Evolutionary conservation across 2,797 vertebrate species (phyloP), one percentile per base, ranked within the genome.

Genomic region (Sphaeramia orbicularis): DNA sequence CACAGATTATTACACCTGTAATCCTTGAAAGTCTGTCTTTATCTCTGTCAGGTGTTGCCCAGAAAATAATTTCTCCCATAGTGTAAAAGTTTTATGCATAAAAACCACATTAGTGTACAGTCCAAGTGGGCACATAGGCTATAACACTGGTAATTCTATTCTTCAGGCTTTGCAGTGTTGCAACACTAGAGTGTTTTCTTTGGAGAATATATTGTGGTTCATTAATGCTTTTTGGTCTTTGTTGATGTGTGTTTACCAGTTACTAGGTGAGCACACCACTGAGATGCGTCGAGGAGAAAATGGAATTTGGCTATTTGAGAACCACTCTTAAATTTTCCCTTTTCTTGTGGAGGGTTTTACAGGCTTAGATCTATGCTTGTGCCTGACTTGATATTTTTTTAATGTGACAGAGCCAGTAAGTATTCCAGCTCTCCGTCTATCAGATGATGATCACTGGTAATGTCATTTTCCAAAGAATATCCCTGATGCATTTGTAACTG

Each of bases 241-340:
- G 89, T 91, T 92, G 88, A 90, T 81, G 78, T 81, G 85, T 93
- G 91, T 91, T 90, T 91, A 88, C 85, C 82, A 91, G 91, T 93
- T 86, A 91, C 89, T 91, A 91, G 88, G 92, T 87, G 89, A 90
- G 80, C 81, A 68, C 76, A 81, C 68, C 72, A 61, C 78, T 77
- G 70, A 71, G 80, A 86, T 87, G 74, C 56, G 64, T 83, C 30
- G 54, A 65, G 79, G 81, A 89, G 74, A 82, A 86, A 88, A 78
- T 89, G 81, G 84, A 90, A 84, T 84, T 89, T 89, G 85, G 86
- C 85, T 76, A 69, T 86, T 84, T 85, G 64, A 87, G 74, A 88
- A 79, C 58, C 66, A 61, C 76, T 86, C 76, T 83, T 71, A 78
- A 66, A 78, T 83, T 74, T 87, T 85, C 74, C 77, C 76, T 59